These are phyloP conservation scores for Dromaius novaehollandiae DNA, from an alignment of 2,113 vertebrate species.

Conservation along the genomic window DNA sequence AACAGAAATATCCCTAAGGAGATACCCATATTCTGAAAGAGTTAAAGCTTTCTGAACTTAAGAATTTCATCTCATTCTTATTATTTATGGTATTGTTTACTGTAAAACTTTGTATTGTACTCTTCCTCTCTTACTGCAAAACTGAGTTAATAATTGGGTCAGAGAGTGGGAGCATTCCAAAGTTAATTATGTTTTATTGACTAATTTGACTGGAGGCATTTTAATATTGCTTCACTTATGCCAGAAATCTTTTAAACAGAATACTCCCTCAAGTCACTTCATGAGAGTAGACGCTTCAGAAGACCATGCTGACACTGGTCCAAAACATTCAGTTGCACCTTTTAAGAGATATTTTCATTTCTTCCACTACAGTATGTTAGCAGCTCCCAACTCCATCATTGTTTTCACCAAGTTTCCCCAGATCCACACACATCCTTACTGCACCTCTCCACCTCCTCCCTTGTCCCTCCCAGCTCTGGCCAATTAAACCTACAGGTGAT, in stretches of 20 bases:
- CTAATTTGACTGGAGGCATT: constrained; percentile 32
- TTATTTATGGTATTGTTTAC: not conserved
- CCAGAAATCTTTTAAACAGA: not conserved
- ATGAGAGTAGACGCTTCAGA: not conserved
- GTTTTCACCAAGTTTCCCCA: not conserved
- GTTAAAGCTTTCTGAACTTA: not conserved
- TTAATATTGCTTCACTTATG: constrained; percentile 19
- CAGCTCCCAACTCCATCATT: not conserved
- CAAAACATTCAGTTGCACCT: not conserved
- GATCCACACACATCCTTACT: not conserved
- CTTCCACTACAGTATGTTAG: not conserved
- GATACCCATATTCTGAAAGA: not conserved
- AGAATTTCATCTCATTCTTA: not conserved
- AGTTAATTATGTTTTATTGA: constrained; percentile 41
- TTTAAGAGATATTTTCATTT: not conserved
- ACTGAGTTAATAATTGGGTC: not conserved
- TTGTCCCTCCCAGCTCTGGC: not conserved
- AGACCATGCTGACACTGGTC: not conserved
- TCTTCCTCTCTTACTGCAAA: not conserved
- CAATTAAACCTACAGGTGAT: not conserved
- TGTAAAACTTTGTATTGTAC: not conserved
- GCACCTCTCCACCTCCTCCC: accelerated
- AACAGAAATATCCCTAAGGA: not conserved
- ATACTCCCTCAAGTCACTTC: not conserved
- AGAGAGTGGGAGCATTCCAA: not conserved